phyloP scores from a whole-genome alignment of 1,140 invertebrate genomes.

The Brachionus plicatilis region DNA sequence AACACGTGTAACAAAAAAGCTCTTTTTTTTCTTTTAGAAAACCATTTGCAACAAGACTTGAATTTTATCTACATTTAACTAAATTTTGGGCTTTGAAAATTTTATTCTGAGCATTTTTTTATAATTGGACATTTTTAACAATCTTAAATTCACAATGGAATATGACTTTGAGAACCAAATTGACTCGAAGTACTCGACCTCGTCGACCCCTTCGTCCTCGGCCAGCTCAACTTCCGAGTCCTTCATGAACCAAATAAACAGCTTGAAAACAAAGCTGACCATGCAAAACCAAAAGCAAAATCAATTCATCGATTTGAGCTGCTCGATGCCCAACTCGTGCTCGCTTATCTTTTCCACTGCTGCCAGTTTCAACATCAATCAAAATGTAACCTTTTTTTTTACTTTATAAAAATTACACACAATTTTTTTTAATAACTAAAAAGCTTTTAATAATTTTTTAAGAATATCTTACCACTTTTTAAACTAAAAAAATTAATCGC shows the following conservation, averaged over 20 bases:
- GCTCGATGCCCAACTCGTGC: background rate
- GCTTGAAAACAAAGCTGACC: background rate
- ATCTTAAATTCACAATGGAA: background rate
- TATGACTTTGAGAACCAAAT: constrained; percentile 29
- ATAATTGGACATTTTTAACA: background rate
- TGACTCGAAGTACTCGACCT: background rate
- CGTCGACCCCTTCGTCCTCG: background rate
- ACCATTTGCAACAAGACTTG: background rate
- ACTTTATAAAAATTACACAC: no score
- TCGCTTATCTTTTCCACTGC: constrained; percentile 34
- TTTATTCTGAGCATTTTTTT: background rate
- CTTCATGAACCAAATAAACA: constrained; percentile 22
- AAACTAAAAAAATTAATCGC: no score
- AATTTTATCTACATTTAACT: constrained; percentile 25
- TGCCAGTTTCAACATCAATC: constrained; percentile 23
- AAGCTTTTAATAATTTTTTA: no score
- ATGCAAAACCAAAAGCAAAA: background rate
- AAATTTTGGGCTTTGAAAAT: background rate
- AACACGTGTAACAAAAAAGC: background rate
- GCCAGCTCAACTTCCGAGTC: constrained; percentile 18
- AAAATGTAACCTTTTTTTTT: constrained; percentile 17
- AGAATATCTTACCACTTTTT: no score
- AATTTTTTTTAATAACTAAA: no score
- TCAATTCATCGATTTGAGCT: background rate
- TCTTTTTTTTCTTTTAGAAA: constrained; percentile 6